Evolutionary conservation across 2,888 invertebrate species (phyloP).

Genomic region (Oxyscelio sp.): DNA sequence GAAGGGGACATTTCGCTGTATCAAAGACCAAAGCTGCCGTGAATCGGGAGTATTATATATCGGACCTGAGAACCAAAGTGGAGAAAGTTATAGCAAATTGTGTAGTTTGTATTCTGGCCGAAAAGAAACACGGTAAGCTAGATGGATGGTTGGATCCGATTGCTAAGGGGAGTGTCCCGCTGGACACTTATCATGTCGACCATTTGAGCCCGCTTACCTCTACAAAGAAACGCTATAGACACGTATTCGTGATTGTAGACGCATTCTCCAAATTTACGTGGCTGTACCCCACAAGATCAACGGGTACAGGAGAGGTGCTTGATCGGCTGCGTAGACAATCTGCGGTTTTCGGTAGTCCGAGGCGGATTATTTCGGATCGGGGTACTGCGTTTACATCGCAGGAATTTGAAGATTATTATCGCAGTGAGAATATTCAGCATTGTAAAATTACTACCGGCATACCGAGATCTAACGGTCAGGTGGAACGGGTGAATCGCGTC

Average conservation of each 20-base stretch:
- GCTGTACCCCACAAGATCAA: constrained; percentile 1
- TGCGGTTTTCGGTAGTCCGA: neutral
- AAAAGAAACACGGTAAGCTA: neutral
- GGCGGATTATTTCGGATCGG: constrained; percentile 12
- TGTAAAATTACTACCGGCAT: neutral
- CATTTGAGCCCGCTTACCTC: neutral
- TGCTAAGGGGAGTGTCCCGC: neutral
- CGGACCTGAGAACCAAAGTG: constrained; percentile 2
- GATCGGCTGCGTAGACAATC: neutral
- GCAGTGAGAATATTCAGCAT: neutral
- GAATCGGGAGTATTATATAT: constrained; percentile 53
- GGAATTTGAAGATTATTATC: constrained; percentile 8
- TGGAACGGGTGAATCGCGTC: neutral
- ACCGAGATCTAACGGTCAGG: constrained; percentile 13
- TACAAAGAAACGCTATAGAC: neutral
- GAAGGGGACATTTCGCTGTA: constrained; percentile 42
- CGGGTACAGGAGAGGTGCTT: neutral
- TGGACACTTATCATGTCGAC: neutral
- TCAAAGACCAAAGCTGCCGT: constrained; percentile 47
- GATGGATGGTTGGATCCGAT: constrained; percentile 9
- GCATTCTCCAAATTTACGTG: constrained; percentile 8
- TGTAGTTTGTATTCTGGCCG: neutral
- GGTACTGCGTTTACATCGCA: too few relatives aligned
- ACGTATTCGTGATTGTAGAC: neutral
- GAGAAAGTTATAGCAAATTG: neutral